A percentile compares a stretch with the other conserved stretches of the same genome.
phyloP scores from a whole-genome alignment of 2,888 invertebrate species.

The Panzeria rudis region DNA sequence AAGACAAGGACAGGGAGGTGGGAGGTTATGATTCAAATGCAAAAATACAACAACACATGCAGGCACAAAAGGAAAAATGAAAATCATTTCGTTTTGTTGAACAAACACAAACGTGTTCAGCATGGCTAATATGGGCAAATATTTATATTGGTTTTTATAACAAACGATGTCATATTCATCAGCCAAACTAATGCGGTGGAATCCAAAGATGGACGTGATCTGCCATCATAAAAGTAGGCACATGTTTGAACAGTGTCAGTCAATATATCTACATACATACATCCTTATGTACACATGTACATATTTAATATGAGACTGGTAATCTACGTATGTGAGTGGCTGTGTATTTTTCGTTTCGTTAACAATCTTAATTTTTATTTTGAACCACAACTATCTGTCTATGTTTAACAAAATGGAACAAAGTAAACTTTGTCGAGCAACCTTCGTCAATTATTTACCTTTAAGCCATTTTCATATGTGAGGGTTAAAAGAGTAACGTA shows the following conservation, averaged over 20 bases:
- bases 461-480: constrained; percentile 49
- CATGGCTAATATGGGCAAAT: constrained; percentile 71
- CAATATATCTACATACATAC: not conserved
- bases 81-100: constrained; percentile 72
- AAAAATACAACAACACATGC: constrained; percentile 32
- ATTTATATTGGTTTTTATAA: constrained; percentile 71
- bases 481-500: constrained; percentile 55
- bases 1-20: not conserved
- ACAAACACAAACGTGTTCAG: constrained; percentile 70
- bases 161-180: constrained; percentile 72
- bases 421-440: constrained; percentile 38
- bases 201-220: constrained; percentile 66
- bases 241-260: constrained; percentile 53
- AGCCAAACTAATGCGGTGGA: constrained; percentile 62
- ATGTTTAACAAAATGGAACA: constrained; percentile 23
- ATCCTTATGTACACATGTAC: not conserved
- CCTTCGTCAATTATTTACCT: constrained; percentile 53
- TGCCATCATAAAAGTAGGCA: constrained; percentile 47
- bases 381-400: constrained; percentile 27
- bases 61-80: constrained; percentile 35
- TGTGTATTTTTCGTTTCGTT: constrained; percentile 12
- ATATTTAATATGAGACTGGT: not conserved
- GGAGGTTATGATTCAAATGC: constrained; percentile 40
- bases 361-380: constrained; percentile 51
- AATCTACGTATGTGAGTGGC: not conserved